Evolutionary conservation across 2,888 invertebrate genomes (phyloP).

Genomic region (Drosophila histrio): DNA sequence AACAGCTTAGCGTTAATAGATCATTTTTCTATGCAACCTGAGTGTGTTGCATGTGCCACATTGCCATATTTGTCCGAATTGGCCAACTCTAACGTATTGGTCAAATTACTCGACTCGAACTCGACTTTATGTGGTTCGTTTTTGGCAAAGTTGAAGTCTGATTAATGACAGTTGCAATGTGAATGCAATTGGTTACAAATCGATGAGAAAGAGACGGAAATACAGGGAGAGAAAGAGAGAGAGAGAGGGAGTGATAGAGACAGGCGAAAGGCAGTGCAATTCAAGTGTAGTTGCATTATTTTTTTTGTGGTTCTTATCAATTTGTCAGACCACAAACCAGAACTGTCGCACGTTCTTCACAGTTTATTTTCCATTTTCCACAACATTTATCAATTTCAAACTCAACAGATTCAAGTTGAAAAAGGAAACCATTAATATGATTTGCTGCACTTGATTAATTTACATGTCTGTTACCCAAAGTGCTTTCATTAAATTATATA

Average conservation of each 20-base stretch:
- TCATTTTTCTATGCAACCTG: slow-evolving; percentile 17
- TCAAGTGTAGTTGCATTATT: slow-evolving; percentile 24
- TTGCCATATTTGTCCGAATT: slow-evolving; percentile 20
- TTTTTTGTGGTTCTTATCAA: slow-evolving; percentile 37
- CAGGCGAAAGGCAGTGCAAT: not conserved
- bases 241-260: not conserved
- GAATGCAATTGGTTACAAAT: slow-evolving; percentile 57
- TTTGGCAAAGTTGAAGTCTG: slow-evolving; percentile 58
- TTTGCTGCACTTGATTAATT: slow-evolving; percentile 3
- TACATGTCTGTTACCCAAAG: not conserved
- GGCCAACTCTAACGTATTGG: slow-evolving; percentile 14
- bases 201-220: not conserved
- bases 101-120: slow-evolving; percentile 24
- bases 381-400: slow-evolving; percentile 40
- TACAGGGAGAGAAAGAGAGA: slow-evolving; percentile 1
- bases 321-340: slow-evolving; percentile 50
- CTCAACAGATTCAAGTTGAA: slow-evolving; percentile 7
- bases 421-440: slow-evolving; percentile 9
- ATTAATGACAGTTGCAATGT: slow-evolving; percentile 63
- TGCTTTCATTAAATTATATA: not conserved
- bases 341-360: slow-evolving; percentile 37
- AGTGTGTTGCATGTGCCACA: not conserved
- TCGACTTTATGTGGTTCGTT: slow-evolving; percentile 39
- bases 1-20: slow-evolving; percentile 30
- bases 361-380: slow-evolving; percentile 42